Conservation (phyloP, 2,888 invertebrate species). For the Lydus trimaculatus region DNA sequence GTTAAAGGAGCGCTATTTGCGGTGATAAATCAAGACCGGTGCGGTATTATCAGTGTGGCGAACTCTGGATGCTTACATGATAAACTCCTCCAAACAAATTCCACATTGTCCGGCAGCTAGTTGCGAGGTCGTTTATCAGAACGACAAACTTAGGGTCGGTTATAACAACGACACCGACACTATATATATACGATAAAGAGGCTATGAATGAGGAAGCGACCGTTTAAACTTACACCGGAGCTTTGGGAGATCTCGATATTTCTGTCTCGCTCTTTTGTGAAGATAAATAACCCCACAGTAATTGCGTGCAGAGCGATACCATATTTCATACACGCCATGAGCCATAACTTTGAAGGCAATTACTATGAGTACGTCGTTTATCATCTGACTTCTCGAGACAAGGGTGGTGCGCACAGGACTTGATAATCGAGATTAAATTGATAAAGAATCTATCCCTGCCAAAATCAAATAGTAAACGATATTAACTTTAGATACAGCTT, state of each 20-base stretch:
- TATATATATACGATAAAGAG: slow-evolving; percentile 53
- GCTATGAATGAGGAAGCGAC: slow-evolving; percentile 54
- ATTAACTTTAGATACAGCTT: slow-evolving; percentile 28
- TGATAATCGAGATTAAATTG: slow-evolving; percentile 59
- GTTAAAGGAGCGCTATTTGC: slow-evolving; percentile 34
- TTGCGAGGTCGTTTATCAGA: slow-evolving; percentile 52
- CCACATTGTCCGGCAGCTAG: slow-evolving; percentile 56
- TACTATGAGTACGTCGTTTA: slow-evolving; percentile 68
- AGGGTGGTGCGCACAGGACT: slow-evolving; percentile 46
- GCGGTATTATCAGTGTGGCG: slow-evolving; percentile 47
- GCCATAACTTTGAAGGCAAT: slow-evolving; percentile 69
- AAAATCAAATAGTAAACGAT: slow-evolving; percentile 38
- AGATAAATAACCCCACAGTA: slow-evolving; percentile 66
- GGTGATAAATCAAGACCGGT: slow-evolving; percentile 44
- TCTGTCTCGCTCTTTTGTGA: slow-evolving; percentile 40
- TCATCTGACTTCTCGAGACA: slow-evolving; percentile 59
- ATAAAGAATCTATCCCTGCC: slow-evolving; percentile 52
- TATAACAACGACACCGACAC: slow-evolving; percentile 35
- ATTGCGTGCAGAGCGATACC: slow-evolving; percentile 67
- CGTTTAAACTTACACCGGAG: slow-evolving; percentile 48
- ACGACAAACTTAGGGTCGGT: slow-evolving; percentile 27
- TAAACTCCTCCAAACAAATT: slow-evolving; percentile 57
- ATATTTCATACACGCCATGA: slow-evolving; percentile 67
- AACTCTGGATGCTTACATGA: slow-evolving; percentile 52
- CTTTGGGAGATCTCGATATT: slow-evolving; percentile 44